Percentiles rank a stretch among this genome's conserved stretches.
Evolutionary conservation across 2,797 vertebrate species (phyloP).

Genomic region (Vultur gryphus): DNA sequence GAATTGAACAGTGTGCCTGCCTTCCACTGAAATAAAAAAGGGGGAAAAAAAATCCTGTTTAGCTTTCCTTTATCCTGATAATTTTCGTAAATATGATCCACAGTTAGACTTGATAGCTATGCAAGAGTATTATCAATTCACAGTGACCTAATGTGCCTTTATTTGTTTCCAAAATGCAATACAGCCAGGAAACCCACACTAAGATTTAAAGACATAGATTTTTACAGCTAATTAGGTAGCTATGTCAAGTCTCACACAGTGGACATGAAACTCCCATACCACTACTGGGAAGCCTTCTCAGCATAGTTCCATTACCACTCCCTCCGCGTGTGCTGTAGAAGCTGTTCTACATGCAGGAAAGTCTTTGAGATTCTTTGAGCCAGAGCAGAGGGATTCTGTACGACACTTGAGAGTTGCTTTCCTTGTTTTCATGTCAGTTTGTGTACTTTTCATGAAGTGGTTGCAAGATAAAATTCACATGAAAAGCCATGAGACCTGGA

Average conservation of each 20-base stretch:
- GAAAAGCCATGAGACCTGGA: background rate
- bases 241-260: background rate
- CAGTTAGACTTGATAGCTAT: background rate
- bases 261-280: background rate
- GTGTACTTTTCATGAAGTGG: background rate
- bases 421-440: background rate
- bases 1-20: background rate
- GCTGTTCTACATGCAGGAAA: background rate
- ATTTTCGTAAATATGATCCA: background rate
- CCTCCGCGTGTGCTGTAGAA: accelerated
- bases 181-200: background rate
- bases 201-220: background rate
- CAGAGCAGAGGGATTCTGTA: background rate
- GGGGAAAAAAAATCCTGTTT: background rate
- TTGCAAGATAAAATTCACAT: background rate
- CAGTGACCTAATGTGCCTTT: background rate
- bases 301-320: accelerated
- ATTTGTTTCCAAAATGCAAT: background rate
- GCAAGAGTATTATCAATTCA: background rate
- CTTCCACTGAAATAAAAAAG: background rate
- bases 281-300: background rate
- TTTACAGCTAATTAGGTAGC: background rate
- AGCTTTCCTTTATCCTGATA: background rate
- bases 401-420: background rate
- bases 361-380: background rate